A percentile compares a stretch with the other conserved stretches of the same genome.
Evolutionary conservation across 2,888 invertebrate genomes (phyloP).

Genomic region (Lasiommata megera): DNA sequence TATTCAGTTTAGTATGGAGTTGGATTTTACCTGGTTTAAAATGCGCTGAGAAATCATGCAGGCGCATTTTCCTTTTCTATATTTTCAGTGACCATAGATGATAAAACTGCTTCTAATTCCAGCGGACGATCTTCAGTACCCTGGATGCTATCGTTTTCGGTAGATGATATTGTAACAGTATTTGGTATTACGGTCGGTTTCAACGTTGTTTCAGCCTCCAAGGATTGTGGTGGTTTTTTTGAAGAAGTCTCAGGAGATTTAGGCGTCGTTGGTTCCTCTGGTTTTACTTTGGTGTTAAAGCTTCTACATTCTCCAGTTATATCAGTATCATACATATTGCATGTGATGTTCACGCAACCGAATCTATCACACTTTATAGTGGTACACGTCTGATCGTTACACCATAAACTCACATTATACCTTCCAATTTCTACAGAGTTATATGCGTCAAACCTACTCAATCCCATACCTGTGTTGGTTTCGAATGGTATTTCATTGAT

Average conservation of each 20-base stretch:
- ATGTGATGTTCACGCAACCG: conserved; percentile 63
- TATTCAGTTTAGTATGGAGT: conserved; percentile 18
- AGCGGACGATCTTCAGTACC: conserved; percentile 50
- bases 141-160: conserved; percentile 34
- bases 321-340: conserved; percentile 73
- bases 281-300: conserved; percentile 50
- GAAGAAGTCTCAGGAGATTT: conserved; percentile 34
- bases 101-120: conserved; percentile 59
- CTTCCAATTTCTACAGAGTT: conserved; percentile 53
- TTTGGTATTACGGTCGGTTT: conserved; percentile 17
- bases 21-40: conserved; percentile 24
- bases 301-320: conserved; percentile 67
- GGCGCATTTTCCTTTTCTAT: conserved; percentile 22
- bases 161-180: conserved; percentile 16
- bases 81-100: conserved; percentile 51
- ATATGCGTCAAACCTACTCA: conserved; percentile 40
- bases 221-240: conserved; percentile 9
- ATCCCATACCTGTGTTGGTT: conserved; percentile 43
- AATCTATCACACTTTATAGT: conserved; percentile 64
- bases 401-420: conserved; percentile 67
- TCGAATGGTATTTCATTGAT: conserved; percentile 40
- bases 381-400: conserved; percentile 74
- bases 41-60: neutral
- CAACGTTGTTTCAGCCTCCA: conserved; percentile 4
- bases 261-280: conserved; percentile 41